Conservation (phyloP, 2,797 vertebrate species). For the Betta splendens region DNA sequence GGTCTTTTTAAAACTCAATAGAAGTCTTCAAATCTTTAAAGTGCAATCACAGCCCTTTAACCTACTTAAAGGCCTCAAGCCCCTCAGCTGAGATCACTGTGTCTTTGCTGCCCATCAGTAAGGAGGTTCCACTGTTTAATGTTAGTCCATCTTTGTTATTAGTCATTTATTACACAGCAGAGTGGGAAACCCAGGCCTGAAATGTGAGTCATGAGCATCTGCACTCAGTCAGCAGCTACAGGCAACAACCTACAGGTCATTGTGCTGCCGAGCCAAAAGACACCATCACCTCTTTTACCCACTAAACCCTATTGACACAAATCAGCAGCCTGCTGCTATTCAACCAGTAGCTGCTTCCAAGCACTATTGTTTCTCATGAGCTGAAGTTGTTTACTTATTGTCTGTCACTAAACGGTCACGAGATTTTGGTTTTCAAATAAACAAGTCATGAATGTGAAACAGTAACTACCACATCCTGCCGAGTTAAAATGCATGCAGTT, state of each 20-base stretch:
- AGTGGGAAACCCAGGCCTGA: background rate
- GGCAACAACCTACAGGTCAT: background rate
- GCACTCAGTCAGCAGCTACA: background rate
- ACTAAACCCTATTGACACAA: slow-evolving; percentile 11
- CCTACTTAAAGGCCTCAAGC: no score
- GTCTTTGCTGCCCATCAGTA: slow-evolving; percentile 23
- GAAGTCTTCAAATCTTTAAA: no score
- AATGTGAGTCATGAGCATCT: background rate
- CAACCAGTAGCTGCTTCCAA: slow-evolving; percentile 1
- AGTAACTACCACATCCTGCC: background rate
- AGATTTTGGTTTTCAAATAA: slow-evolving; percentile 1
- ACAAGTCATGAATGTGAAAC: background rate
- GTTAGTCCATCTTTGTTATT: background rate
- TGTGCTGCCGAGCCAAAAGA: background rate
- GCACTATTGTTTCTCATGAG: background rate
- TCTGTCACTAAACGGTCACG: background rate
- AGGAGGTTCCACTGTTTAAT: no score
- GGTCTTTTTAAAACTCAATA: no score
- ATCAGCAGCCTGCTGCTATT: background rate
- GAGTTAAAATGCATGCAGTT: no score
- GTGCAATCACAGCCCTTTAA: no score
- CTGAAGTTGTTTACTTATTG: background rate
- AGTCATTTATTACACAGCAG: slow-evolving; percentile 2
- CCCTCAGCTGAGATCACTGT: no score
- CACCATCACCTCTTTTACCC: background rate